These are phyloP conservation scores for Cyaniris semiargus DNA, from an alignment of 2,888 invertebrate species.

Conservation along the genomic window DNA sequence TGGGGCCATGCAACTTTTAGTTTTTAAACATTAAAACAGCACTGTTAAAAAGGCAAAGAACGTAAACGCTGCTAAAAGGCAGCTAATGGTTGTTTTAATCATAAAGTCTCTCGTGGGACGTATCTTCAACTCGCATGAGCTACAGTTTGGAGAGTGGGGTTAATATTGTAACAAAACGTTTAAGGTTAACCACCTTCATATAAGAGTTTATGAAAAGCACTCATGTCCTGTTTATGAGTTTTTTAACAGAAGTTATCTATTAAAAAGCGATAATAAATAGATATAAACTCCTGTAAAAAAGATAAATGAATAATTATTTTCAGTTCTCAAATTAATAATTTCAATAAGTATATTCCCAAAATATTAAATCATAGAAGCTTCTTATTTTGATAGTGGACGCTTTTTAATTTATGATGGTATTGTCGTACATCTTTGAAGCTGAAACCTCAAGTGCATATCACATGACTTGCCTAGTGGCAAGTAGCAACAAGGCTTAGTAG, in stretches of 20 bases:
- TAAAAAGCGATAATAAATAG: no score
- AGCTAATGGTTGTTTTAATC: constrained; percentile 12
- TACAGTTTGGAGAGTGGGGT: background rate
- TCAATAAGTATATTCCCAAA: no score
- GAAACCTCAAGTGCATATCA: no score
- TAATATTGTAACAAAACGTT: constrained; percentile 5
- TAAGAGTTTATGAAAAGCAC: background rate
- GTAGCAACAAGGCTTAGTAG: no score
- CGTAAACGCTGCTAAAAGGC: background rate
- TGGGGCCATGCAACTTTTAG: background rate
- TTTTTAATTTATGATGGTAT: no score
- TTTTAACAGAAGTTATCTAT: background rate
- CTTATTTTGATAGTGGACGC: no score
- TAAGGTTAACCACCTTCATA: background rate
- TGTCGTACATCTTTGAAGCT: no score
- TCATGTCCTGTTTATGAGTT: background rate
- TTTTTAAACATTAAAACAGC: background rate
- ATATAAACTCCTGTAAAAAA: no score
- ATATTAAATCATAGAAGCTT: no score
- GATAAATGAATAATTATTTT: no score
- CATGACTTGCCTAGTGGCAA: no score
- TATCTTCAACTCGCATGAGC: background rate
- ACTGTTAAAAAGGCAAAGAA: background rate
- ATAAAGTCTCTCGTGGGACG: background rate
- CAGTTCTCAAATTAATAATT: no score